These are phyloP conservation scores for Sinocyclocheilus anshuiensis DNA, from an alignment of 2,113 vertebrate genomes.

Conservation along the genomic window DNA sequence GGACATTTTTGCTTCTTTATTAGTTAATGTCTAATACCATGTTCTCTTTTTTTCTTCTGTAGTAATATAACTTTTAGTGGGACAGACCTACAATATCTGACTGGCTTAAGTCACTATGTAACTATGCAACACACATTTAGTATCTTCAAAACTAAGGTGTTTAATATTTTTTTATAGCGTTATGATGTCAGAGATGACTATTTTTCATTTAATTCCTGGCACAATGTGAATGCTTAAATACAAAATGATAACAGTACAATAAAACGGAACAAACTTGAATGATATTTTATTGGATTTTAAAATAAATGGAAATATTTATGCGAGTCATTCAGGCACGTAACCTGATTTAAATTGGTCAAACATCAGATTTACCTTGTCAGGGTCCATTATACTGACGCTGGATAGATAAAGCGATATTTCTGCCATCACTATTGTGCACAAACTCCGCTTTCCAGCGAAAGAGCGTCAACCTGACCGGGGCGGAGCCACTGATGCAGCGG, in stretches of 20 bases:
- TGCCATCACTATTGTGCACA: slow-evolving; percentile 60
- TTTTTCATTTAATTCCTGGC: neutral
- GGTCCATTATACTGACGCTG: slow-evolving; percentile 65
- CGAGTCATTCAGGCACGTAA: neutral
- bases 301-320: neutral
- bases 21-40: neutral
- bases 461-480: neutral
- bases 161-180: neutral
- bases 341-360: neutral
- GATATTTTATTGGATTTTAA: neutral
- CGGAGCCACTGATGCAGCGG: neutral
- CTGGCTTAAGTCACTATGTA: neutral
- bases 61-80: neutral
- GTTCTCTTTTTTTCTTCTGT: too few relatives aligned
- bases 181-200: neutral
- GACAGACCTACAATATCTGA: neutral
- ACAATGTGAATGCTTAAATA: neutral
- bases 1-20: neutral
- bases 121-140: neutral
- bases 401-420: slow-evolving; percentile 69
- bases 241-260: neutral
- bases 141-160: too few relatives aligned
- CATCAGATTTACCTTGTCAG: slow-evolving; percentile 60
- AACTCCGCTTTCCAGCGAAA: neutral
- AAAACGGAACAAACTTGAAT: neutral